These are phyloP conservation scores for Chrysopilus asiliformis DNA, from an alignment of 2,888 invertebrate species.

Conservation along the genomic window DNA sequence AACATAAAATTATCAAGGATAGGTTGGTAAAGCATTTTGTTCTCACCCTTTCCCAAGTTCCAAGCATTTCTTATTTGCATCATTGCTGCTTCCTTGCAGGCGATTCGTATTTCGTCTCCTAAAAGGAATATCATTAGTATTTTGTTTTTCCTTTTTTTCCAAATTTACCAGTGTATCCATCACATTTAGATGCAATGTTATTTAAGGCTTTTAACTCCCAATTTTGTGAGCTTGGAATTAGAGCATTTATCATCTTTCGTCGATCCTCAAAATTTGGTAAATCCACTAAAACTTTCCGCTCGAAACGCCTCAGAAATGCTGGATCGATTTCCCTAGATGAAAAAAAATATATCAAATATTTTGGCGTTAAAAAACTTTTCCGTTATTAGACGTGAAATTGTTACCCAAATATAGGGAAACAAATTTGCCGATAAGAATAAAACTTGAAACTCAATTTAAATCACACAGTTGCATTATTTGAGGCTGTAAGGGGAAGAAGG, in stretches of 20 bases:
- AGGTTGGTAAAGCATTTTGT: background rate
- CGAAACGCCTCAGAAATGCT: slow-evolving; percentile 75
- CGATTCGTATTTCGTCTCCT: slow-evolving; percentile 72
- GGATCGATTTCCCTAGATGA: slow-evolving; percentile 65
- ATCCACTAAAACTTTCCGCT: slow-evolving; percentile 71
- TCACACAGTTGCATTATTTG: too few relatives aligned
- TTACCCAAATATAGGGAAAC: too few relatives aligned
- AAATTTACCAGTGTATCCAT: slow-evolving; percentile 70
- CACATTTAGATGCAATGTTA: slow-evolving; percentile 43
- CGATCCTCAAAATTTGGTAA: slow-evolving; percentile 58
- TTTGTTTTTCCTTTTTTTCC: background rate
- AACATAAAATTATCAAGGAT: slow-evolving; percentile 1
- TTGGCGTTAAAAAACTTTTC: too few relatives aligned
- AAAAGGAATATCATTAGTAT: slow-evolving; percentile 37
- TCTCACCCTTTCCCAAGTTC: slow-evolving; percentile 1
- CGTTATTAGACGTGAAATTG: too few relatives aligned
- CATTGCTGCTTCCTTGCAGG: slow-evolving; percentile 86
- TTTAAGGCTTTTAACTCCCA: slow-evolving; percentile 22
- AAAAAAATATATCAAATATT: slow-evolving; percentile 10
- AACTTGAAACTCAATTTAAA: too few relatives aligned
- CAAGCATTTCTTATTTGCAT: slow-evolving; percentile 48
- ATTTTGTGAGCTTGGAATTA: slow-evolving; percentile 37
- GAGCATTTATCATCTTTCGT: slow-evolving; percentile 50
- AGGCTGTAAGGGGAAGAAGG: too few relatives aligned
- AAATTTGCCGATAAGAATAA: too few relatives aligned